Evolutionary conservation across 1,140 invertebrate species (phyloP), one percentile per base, ranked within the genome.

Genomic region (Eupeodes corollae): DNA sequence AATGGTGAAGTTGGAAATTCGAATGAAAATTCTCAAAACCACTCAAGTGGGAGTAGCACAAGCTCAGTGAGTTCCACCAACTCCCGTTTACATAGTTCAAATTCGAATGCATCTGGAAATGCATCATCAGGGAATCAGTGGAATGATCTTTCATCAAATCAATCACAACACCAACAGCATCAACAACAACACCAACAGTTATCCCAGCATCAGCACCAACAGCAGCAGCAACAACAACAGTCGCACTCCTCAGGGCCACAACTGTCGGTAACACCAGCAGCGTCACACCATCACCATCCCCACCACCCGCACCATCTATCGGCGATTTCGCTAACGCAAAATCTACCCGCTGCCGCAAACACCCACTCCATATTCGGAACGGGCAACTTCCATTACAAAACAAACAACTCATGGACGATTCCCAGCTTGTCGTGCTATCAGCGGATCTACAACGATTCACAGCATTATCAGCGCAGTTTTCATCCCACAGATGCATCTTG

Each of bases 381-480:
- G 38, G 63, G 63, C 30, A 67, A 67, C 49, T 67, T 66, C 42
- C 63, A 67, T 49, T 65, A 67, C 48, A 63, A 62, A 40, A 64
- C 61, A 6, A 67, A 66, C 52, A 67, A 67, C 30, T 64, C 63
- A 3, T 67, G 63, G 63, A 64, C 56, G 5, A 50, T 67, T 49
- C 63, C 63, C 5, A 64, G 57, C 9, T 42, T 67, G 16, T 51
- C 49, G 0, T 54, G 50, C 35, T 67, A 67, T 26, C 63, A 61
- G 40, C 50, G 63, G 16, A 53, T 64, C 42, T 67, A 67, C 42
- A 62, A 57, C 51, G 63, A 67, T 19, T 64, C 56, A 37, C 42
- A 55, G 11, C 56, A 60, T 13, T 65, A 66, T 43, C 63, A 66
- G 46, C 59, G 62, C 19, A 56, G 47, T 38, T 66, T 61, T 21